Evolutionary conservation across 1,140 invertebrate genomes (phyloP), one percentile per base, ranked within the genome.

Genomic region (Diploscapter pachys): DNA sequence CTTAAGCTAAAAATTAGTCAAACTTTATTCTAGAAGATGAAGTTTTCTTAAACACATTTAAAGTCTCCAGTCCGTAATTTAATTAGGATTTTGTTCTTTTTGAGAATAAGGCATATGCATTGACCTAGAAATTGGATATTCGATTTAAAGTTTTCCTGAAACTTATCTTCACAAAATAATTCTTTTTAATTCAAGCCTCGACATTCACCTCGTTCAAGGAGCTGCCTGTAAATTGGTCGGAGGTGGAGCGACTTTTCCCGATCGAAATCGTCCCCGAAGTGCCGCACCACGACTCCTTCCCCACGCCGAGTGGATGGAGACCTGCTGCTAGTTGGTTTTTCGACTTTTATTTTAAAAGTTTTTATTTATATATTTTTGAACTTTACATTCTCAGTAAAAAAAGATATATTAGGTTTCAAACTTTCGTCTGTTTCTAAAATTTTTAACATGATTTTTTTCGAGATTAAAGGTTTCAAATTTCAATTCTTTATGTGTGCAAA

Each of bases 211-310:
- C 78, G 13, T 79, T 84, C 65, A 91, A 93, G 85, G 87, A 91
- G 57, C 87, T 90, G 6, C 89, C 91, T 50, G 88, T 90, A 4
- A 92, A 93, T 86, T 95, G 93, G 92, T 88, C 89, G 78, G 93
- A 89, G 85, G 93, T 95, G 2, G 90, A 93, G 86, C 88, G 90
- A 79, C 80, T 93, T 57, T 81, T 95, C 57, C 91, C 91, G 4
- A 83, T 86, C 8, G 87, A 87, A 75, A 85, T 87, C 3, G 89
- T 95, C 76, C 93, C 93, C 48, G 79, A 87, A 80, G 89, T 91
- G 4, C 87, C 87, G 48, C 79, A 86, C 3, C 90, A 90, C 82
- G 82, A 87, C n/a, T 91, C 90, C 80, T 76, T 67, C 63, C 82
- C 84, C 9, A 87, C 86, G 13, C 89, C 91, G 5, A 93, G 92